phyloP scores from a whole-genome alignment of 2,797 vertebrate genomes.

The Typhlichthys subterraneus region DNA sequence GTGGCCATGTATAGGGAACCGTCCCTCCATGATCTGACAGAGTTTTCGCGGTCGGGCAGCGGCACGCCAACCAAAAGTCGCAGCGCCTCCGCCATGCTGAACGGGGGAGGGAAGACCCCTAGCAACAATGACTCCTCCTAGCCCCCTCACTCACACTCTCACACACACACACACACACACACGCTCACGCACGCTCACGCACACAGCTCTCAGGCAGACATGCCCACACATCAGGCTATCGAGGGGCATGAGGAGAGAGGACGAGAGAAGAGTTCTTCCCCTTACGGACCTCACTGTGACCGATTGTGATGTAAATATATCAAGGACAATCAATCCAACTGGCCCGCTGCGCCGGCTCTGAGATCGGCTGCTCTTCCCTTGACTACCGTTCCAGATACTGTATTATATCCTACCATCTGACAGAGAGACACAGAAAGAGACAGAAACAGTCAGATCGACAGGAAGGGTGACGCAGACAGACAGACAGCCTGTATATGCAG shows the following conservation, averaged over 20 bases:
- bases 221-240: conserved; percentile 55
- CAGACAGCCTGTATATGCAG: conserved; percentile 23
- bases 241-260: conserved; percentile 41
- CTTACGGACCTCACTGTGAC: conserved; percentile 72
- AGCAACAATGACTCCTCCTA: conserved; percentile 80
- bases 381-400: conserved; percentile 42
- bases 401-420: conserved; percentile 28
- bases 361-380: conserved; percentile 33
- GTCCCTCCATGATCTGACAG: conserved; percentile 79
- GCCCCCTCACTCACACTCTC: conserved; percentile 42
- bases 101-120: conserved; percentile 74
- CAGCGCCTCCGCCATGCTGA: conserved; percentile 75
- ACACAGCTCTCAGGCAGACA: conserved; percentile 67
- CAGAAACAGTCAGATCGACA: neutral
- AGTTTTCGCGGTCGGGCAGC: conserved; percentile 79
- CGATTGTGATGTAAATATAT: conserved; percentile 78
- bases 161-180: conserved; percentile 4
- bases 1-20: conserved; percentile 82
- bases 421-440: neutral
- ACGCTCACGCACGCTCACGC: conserved; percentile 11
- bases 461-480: neutral
- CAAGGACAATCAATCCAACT: conserved; percentile 69
- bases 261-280: conserved; percentile 51
- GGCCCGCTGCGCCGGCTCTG: conserved; percentile 52
- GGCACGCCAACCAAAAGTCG: conserved; percentile 80